phyloP scores from a whole-genome alignment of 1,140 invertebrate species.

The Limonius californicus region DNA sequence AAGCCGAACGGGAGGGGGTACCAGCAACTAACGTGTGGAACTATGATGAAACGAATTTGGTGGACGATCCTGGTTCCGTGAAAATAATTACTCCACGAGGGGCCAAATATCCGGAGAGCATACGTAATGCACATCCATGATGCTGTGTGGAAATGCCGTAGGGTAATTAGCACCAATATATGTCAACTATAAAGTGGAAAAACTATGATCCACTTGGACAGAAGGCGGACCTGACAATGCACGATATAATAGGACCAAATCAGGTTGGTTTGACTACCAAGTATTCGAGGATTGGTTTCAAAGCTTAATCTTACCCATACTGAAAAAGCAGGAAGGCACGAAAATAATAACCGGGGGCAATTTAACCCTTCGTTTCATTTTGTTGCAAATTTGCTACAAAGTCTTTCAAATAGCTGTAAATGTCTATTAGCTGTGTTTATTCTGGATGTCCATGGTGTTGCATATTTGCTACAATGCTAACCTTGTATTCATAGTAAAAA shows the following conservation, averaged over 20 bases:
- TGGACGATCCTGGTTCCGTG: conserved; percentile 43
- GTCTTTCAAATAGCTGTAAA: no score
- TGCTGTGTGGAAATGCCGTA: conserved; percentile 27
- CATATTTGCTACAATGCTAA: no score
- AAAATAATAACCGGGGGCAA: no score
- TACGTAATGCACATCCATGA: conserved; percentile 24
- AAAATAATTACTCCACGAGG: conserved; percentile 39
- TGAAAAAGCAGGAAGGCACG: not conserved
- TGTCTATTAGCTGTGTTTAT: no score
- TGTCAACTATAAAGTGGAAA: conserved; percentile 19
- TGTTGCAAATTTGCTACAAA: no score
- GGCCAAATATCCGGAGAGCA: conserved; percentile 14
- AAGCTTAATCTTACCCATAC: not conserved
- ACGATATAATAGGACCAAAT: conserved; percentile 13
- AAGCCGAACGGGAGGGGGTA: not conserved
- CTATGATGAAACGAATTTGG: conserved; percentile 48
- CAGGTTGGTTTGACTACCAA: not conserved
- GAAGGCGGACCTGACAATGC: conserved; percentile 22
- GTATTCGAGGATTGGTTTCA: not conserved
- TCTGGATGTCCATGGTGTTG: no score
- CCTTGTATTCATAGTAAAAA: no score
- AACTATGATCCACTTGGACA: conserved; percentile 24
- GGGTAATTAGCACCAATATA: conserved; percentile 23
- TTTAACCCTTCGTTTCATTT: no score
- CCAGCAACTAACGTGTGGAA: conserved; percentile 25